Conservation (phyloP, 2,888 invertebrate genomes). For the Idaea aversata region DNA sequence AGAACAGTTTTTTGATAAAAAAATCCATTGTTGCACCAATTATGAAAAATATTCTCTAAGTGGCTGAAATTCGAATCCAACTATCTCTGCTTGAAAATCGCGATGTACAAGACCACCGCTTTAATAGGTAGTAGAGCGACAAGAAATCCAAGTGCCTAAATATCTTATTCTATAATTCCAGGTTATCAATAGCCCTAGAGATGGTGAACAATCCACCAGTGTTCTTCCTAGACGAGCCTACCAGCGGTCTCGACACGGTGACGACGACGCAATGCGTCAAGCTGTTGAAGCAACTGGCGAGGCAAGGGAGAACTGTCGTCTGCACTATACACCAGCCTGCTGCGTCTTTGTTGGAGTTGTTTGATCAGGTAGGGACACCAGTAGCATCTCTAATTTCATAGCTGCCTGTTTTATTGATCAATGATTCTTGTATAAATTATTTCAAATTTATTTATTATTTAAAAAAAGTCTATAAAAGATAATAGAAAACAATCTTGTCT, state of each 20-base stretch:
- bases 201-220: conserved; percentile 91
- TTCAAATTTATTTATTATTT: too few species aligned
- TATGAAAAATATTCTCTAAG: neutral
- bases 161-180: conserved; percentile 29
- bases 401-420: too few species aligned
- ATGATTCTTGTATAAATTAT: too few species aligned
- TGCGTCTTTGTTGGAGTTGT: conserved; percentile 82
- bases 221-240: conserved; percentile 92
- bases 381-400: neutral
- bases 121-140: too few species aligned
- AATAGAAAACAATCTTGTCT: too few species aligned
- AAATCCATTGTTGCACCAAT: neutral
- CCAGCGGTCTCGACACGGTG: conserved; percentile 85
- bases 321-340: conserved; percentile 86
- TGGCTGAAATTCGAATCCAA: conserved; percentile 5
- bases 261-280: conserved; percentile 82
- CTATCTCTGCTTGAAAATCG: neutral
- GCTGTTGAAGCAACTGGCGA: conserved; percentile 78
- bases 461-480: too few species aligned
- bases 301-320: conserved; percentile 84
- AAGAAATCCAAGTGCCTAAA: neutral
- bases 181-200: conserved; percentile 89
- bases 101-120: neutral
- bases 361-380: conserved; percentile 74
- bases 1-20: too few species aligned